phyloP scores from a whole-genome alignment of 2,888 invertebrate species.

The Masnerella sp. region DNA sequence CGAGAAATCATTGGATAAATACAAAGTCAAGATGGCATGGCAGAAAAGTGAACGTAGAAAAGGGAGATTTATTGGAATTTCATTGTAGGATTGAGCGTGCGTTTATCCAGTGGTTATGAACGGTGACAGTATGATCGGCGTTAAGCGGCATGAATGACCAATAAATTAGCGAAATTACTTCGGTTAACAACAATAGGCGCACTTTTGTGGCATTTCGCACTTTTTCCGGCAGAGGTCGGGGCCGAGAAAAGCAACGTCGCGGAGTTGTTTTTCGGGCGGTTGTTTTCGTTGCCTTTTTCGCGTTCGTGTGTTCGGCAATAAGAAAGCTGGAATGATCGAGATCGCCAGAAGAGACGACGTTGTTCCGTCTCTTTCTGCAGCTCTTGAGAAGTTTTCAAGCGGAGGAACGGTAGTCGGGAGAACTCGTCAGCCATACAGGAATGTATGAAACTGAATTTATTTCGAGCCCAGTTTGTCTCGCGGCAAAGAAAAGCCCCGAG shows the following conservation, averaged over 20 bases:
- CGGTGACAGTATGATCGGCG: constrained; percentile 45
- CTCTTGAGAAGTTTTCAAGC: constrained; percentile 58
- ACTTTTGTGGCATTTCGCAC: constrained; percentile 11
- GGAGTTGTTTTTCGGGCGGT: constrained; percentile 15
- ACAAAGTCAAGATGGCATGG: constrained; percentile 13
- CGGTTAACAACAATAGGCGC: neutral
- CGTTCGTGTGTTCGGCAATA: constrained; percentile 48
- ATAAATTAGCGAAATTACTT: constrained; percentile 43
- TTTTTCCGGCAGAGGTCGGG: no score
- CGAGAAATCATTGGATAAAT: no score
- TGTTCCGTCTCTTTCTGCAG: constrained; percentile 45
- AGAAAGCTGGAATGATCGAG: constrained; percentile 55
- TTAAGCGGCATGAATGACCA: constrained; percentile 29
- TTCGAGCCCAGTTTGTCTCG: constrained; percentile 65
- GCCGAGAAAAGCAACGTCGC: constrained; percentile 1
- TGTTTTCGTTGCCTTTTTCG: constrained; percentile 34
- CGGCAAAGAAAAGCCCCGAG: constrained; percentile 58
- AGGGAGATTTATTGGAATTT: constrained; percentile 46
- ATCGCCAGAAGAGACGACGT: constrained; percentile 51
- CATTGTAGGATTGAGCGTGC: constrained; percentile 33
- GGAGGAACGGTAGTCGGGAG: constrained; percentile 62
- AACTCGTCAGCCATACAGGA: constrained; percentile 71
- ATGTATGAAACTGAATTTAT: constrained; percentile 73
- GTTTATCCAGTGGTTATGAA: constrained; percentile 18
- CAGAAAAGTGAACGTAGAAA: constrained; percentile 33